Conservation (phyloP, 2,113 vertebrate genomes). For the Lanius ludovicianus region DNA sequence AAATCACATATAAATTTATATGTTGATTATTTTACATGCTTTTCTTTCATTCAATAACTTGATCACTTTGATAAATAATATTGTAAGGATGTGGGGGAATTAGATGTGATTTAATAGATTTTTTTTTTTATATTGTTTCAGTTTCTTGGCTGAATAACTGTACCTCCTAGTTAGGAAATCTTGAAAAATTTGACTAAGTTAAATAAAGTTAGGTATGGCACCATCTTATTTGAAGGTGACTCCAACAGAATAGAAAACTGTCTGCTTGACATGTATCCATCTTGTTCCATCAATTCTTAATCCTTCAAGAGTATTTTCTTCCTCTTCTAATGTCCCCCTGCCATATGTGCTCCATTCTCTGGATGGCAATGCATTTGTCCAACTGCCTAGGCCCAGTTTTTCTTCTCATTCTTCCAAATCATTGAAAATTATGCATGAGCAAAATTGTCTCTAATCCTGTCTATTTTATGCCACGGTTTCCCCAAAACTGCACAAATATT, state of each 20-base stretch:
- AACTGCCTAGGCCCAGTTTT: background rate
- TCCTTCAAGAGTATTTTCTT: background rate
- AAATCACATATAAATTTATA: background rate
- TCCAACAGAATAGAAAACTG: background rate
- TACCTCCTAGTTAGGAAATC: background rate
- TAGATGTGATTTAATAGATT: background rate
- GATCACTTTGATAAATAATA: background rate
- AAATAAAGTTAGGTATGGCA: fast-evolving
- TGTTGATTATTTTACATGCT: background rate
- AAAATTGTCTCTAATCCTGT: background rate
- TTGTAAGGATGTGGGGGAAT: background rate
- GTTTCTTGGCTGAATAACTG: background rate
- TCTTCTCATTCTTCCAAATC: background rate
- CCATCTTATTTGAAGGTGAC: background rate
- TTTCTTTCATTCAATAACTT: background rate
- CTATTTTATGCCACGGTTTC: background rate
- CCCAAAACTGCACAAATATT: background rate
- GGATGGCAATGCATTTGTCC: background rate
- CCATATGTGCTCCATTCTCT: background rate
- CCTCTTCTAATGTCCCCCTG: background rate
- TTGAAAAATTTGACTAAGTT: background rate
- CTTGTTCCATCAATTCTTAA: background rate
- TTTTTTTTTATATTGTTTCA: background rate
- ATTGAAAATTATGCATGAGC: background rate
- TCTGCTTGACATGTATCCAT: background rate